Evolutionary conservation across 2,113 vertebrate species (phyloP).

Genomic region (Phodopus roborovskii): DNA sequence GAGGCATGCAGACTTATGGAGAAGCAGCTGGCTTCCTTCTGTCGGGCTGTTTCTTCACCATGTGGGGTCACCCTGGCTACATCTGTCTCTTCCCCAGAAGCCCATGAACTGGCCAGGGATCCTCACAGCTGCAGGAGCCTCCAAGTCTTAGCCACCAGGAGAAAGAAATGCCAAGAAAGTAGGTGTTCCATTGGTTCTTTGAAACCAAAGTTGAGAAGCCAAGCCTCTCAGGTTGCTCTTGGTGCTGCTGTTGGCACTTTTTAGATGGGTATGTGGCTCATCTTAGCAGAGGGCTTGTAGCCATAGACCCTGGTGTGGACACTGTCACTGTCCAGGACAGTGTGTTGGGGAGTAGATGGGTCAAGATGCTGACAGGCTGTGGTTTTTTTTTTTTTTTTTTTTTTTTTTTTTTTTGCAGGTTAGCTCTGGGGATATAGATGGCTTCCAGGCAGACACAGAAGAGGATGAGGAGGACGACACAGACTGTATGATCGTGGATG

Average conservation of each 20-base stretch:
- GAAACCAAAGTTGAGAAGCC: not conserved
- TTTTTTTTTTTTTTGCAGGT: constrained; percentile 78
- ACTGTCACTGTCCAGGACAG: not conserved
- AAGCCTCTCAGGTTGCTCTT: not conserved
- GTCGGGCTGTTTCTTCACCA: too few species aligned
- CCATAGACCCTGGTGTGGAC: not conserved
- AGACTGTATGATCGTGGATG: constrained; percentile 89
- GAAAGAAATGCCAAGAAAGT: not conserved
- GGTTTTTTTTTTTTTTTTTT: too few species aligned
- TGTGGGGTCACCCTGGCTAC: not conserved
- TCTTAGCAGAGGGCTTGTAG: not conserved
- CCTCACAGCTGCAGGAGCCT: not conserved
- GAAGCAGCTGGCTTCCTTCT: too few species aligned
- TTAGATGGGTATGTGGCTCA: not conserved
- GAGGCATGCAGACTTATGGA: not conserved
- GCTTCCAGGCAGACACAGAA: constrained; percentile 98
- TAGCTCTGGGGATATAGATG: constrained; percentile 90
- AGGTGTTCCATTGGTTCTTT: not conserved
- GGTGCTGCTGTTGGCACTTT: not conserved
- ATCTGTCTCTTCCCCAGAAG: not conserved
- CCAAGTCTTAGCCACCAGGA: not conserved
- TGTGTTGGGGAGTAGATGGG: not conserved
- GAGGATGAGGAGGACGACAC: constrained; percentile 90
- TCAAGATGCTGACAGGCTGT: not conserved
- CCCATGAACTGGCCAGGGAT: not conserved